Percentiles rank a stretch among this genome's conserved stretches.
phyloP scores from a whole-genome alignment of 2,888 invertebrate genomes.

The Archips xylosteana region DNA sequence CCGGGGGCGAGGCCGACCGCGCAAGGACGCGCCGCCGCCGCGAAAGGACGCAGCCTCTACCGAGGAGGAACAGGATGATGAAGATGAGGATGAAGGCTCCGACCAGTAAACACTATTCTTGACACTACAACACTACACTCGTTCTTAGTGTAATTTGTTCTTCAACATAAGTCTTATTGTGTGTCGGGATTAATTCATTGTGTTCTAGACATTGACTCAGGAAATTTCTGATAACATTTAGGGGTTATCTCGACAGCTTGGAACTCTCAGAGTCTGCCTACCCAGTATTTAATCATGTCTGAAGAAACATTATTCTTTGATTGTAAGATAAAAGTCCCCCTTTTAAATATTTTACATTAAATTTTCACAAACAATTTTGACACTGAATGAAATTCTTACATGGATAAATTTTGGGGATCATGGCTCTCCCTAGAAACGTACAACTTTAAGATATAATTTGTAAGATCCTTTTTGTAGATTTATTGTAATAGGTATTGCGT shows the following conservation, averaged over 20 bases:
- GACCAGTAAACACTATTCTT: conserved; percentile 77
- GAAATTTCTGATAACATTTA: conserved; percentile 51
- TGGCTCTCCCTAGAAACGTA: conserved; percentile 82
- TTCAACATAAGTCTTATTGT: conserved; percentile 73
- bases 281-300: conserved; percentile 76
- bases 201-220: conserved; percentile 49
- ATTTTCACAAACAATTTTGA: conserved; percentile 62
- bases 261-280: conserved; percentile 72
- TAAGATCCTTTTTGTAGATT: conserved; percentile 81
- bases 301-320: conserved; percentile 51
- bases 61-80: conserved; percentile 82
- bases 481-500: conserved; percentile 80
- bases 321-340: conserved; percentile 58
- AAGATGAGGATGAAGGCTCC: conserved; percentile 79
- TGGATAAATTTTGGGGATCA: conserved; percentile 74
- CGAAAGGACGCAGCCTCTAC: conserved; percentile 81
- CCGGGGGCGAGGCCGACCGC: conserved; percentile 78
- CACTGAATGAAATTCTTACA: conserved; percentile 60
- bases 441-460: conserved; percentile 81
- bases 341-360: conserved; percentile 53
- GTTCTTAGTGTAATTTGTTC: conserved; percentile 80
- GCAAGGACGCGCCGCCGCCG: conserved; percentile 79
- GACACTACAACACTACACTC: conserved; percentile 62
- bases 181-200: conserved; percentile 56
- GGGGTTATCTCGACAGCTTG: conserved; percentile 78